A percentile compares a stretch with the other conserved stretches of the same genome.
These are phyloP conservation scores for Climacteris rufus DNA, from an alignment of 2,113 vertebrate species.

Conservation along the genomic window DNA sequence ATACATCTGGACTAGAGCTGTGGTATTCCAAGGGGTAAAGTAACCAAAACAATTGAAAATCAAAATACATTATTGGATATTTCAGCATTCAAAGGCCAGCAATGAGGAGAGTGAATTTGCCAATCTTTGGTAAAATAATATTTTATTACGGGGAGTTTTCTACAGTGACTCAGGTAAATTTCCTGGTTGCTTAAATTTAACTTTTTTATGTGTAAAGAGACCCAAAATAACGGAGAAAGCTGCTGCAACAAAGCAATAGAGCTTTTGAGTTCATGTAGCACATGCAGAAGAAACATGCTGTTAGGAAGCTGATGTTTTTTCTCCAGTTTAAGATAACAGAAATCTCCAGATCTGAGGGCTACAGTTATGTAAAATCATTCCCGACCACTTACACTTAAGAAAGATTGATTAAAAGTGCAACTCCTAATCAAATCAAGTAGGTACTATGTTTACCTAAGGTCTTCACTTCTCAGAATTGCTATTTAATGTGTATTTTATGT, in stretches of 20 bases:
- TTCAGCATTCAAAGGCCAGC: not conserved
- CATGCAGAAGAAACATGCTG: not conserved
- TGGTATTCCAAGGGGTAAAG: conserved; percentile 21
- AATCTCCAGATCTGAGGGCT: not conserved
- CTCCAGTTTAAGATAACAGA: not conserved
- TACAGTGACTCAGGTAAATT: not conserved
- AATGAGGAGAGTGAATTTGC: not conserved
- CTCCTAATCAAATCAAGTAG: not conserved
- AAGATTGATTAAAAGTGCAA: not conserved
- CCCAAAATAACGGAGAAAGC: not conserved
- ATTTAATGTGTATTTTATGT: not conserved
- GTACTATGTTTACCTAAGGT: not conserved
- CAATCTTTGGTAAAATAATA: not conserved
- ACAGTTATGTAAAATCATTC: not conserved
- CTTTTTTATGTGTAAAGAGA: not conserved
- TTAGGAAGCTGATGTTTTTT: not conserved
- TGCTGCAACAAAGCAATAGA: not conserved
- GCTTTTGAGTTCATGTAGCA: not conserved
- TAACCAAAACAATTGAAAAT: not conserved
- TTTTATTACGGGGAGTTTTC: not conserved
- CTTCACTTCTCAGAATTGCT: not conserved
- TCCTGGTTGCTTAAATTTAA: not conserved
- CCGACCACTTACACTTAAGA: not conserved
- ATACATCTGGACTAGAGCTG: conserved; percentile 25
- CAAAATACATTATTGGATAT: not conserved